phyloP scores from a whole-genome alignment of 2,797 vertebrate genomes.

The Vireo griseus region DNA sequence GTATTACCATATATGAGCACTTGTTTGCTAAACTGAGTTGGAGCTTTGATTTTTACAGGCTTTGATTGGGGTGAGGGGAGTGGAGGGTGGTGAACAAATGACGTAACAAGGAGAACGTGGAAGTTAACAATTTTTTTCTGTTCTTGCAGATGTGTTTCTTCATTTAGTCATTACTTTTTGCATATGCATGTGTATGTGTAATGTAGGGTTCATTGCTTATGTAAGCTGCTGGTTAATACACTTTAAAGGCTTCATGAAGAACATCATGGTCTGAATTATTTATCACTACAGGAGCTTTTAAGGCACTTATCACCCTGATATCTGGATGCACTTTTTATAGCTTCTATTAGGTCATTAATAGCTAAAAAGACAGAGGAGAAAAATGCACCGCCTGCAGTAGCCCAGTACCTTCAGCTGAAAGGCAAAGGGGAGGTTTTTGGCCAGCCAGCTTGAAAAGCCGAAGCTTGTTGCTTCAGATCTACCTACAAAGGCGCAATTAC shows the following conservation, averaged over 20 bases:
- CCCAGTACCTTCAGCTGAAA: neutral
- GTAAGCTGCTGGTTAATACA: constrained; percentile 43
- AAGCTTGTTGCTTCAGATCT: neutral
- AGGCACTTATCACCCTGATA: constrained; percentile 11
- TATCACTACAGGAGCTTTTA: constrained; percentile 10
- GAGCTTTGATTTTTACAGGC: neutral
- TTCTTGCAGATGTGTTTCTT: neutral
- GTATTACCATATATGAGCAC: neutral
- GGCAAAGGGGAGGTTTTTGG: neutral
- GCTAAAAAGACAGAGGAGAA: neutral
- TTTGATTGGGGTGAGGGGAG: neutral
- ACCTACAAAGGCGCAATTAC: neutral
- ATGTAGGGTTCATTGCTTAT: constrained; percentile 7
- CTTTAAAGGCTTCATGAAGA: constrained; percentile 26
- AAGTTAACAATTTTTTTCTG: neutral
- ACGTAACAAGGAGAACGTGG: neutral
- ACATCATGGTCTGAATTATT: constrained; percentile 44
- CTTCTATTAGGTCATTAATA: constrained; percentile 1
- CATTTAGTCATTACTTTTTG: neutral
- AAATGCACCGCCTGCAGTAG: neutral
- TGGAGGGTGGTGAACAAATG: neutral
- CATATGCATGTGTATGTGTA: neutral
- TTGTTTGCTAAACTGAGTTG: neutral
- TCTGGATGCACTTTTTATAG: constrained; percentile 14
- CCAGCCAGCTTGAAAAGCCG: neutral